Conservation (phyloP, 2,113 vertebrate species). For the Notothenia rossii region DNA sequence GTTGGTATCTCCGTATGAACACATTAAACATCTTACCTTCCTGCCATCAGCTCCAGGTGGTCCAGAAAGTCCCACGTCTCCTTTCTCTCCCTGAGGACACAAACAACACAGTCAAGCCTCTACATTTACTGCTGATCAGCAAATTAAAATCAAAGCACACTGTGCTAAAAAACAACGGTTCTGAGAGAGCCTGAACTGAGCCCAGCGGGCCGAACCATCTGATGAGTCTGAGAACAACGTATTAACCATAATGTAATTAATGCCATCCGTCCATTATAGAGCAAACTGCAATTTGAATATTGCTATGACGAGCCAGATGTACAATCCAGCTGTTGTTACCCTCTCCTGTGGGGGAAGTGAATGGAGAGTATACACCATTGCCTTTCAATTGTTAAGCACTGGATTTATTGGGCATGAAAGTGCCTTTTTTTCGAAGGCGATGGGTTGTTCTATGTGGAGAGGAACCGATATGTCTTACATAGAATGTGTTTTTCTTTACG, state of each 20-base stretch:
- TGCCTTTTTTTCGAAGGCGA: too few relatives aligned
- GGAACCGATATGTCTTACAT: too few relatives aligned
- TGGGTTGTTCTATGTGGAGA: too few relatives aligned
- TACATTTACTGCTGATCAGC: background rate
- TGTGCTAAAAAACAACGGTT: background rate
- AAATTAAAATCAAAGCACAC: background rate
- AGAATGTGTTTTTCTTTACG: too few relatives aligned
- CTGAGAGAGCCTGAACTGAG: background rate
- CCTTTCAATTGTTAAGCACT: too few relatives aligned
- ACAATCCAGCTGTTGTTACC: background rate
- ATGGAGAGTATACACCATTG: background rate
- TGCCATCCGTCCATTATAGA: background rate
- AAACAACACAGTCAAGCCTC: background rate
- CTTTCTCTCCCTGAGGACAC: slow-evolving; percentile 86
- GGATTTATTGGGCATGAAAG: background rate
- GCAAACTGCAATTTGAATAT: background rate
- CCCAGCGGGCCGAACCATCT: background rate
- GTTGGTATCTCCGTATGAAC: background rate
- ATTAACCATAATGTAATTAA: too few relatives aligned
- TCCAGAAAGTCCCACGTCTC: slow-evolving; percentile 83
- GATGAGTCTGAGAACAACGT: background rate
- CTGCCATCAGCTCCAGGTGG: slow-evolving; percentile 82
- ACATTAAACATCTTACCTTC: slow-evolving; percentile 79
- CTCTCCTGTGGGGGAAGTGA: background rate
- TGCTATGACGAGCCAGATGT: background rate